A percentile compares a stretch with the other conserved stretches of the same genome.
These are phyloP conservation scores for Galemys pyrenaicus DNA, from an alignment of 2,113 vertebrate genomes.

Conservation along the genomic window DNA sequence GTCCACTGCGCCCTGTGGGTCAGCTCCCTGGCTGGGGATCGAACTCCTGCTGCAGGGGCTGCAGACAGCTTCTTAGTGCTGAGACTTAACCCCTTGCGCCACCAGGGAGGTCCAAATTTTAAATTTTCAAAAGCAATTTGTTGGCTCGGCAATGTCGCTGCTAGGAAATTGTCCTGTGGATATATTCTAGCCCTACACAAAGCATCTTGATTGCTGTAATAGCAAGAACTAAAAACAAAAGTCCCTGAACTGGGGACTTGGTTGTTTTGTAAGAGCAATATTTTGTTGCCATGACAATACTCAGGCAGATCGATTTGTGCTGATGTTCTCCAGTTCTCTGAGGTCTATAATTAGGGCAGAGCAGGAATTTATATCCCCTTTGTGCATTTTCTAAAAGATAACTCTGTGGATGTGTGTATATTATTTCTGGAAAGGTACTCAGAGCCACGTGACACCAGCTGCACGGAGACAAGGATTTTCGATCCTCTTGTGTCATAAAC, in stretches of 20 bases:
- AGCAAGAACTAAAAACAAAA: conserved; percentile 1
- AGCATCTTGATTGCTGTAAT: neutral
- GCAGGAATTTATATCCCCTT: neutral
- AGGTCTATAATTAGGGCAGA: neutral
- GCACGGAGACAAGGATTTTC: neutral
- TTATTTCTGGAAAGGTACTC: neutral
- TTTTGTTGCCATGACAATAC: neutral
- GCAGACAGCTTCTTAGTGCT: no score
- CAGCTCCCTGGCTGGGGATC: no score
- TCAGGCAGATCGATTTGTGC: neutral
- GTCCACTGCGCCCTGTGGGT: no score
- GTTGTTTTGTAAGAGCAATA: neutral
- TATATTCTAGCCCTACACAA: neutral
- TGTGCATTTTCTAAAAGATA: neutral
- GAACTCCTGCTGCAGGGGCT: no score
- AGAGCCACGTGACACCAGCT: neutral
- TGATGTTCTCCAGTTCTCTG: neutral
- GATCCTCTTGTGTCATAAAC: neutral
- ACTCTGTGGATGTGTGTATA: neutral
- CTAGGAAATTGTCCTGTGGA: neutral
- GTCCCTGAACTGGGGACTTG: neutral
- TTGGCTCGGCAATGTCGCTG: neutral
- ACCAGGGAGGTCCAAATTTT: no score
- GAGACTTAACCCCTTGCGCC: no score
- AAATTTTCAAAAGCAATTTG: no score